These are phyloP conservation scores for Melanotaenia duboulayi DNA, from an alignment of 2,113 vertebrate genomes.

Conservation along the genomic window DNA sequence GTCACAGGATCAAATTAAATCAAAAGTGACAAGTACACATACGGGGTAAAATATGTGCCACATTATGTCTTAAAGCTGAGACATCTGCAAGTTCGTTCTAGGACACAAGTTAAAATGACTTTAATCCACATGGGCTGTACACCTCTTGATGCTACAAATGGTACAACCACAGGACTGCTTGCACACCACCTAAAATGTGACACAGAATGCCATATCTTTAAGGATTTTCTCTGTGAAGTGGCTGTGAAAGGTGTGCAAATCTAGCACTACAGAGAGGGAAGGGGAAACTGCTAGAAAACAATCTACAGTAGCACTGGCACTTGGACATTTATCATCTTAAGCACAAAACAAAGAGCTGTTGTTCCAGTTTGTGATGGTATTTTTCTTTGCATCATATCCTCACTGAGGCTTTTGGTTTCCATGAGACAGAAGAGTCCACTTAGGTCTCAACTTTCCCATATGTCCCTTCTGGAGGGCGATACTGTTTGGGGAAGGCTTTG, in stretches of 20 bases:
- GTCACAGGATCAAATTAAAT: constrained; percentile 3
- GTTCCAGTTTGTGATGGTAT: constrained; percentile 47
- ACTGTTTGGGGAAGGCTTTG: constrained; percentile 99
- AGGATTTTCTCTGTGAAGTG: constrained; percentile 29
- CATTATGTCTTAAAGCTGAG: constrained; percentile 9
- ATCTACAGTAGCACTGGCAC: constrained; percentile 67
- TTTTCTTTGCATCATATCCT: constrained; percentile 34
- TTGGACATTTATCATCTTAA: constrained; percentile 67
- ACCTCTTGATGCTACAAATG: constrained; percentile 35
- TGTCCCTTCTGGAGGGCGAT: constrained; percentile 98
- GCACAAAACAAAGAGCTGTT: constrained; percentile 61
- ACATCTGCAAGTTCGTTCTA: not conserved
- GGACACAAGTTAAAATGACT: constrained; percentile 5
- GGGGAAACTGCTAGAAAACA: constrained; percentile 54
- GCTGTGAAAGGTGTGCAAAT: constrained; percentile 32
- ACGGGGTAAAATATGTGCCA: not conserved
- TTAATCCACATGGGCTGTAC: not conserved
- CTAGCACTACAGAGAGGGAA: constrained; percentile 44
- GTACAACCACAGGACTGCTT: constrained; percentile 21
- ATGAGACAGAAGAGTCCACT: constrained; percentile 61
- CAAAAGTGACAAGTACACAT: not conserved
- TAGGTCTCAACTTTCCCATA: constrained; percentile 98
- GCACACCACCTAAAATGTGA: constrained; percentile 35
- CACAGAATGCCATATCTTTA: constrained; percentile 22
- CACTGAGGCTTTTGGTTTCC: constrained; percentile 44